Base-by-base conservation (phyloP, 2,797 vertebrate genomes). In the Lateolabrax maculatus region DNA sequence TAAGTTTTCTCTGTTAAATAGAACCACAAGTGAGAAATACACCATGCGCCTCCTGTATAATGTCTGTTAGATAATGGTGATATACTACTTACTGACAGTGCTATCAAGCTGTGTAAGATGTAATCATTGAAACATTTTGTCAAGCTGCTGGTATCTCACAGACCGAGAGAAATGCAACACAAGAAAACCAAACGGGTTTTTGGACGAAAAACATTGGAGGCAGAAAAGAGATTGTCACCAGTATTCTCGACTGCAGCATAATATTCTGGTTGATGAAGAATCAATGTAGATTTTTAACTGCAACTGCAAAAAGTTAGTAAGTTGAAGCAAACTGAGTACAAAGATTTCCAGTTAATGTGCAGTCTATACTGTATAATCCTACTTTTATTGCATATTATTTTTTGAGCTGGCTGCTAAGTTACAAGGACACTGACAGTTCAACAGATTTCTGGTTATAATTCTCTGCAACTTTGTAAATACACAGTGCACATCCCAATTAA, bases 61-160 rank as follows among this genome's bases (percentile, higher is more conserved):
- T 66, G 48, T 65, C 81, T 77, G 73, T 79, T 77, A 73, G 79
- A 83, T 83, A 83, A 87, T 76, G 41, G 41, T 73, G 81, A 86
- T 62, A 31, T 55, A 78, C n/a, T 49, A n/a, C 72, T 80, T 62
- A 65, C 85, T 75, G 78, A 74, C 48, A 67, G 37, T 6, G 60
- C 53, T 70, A 77, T 84, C 85, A 84, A 72, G 62, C 37, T 36
- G 57, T 76, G 69, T 51, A 68, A 80, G 75, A 86, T 76, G 64
- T 65, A 74, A 84, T 86, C 79, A 48, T 18, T 62, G 67, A 65
- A 78, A 74, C 44, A 21, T 71, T 87, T 78, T 85, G 41, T 82
- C 81, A 62, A 66, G 58, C 71, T 10, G 48, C 73, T 77, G 48
- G 43, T 68, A 79, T 77, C 71, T 57, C 69, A 75, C 52, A 66